Evolutionary conservation across 2,888 invertebrate species (phyloP).

Genomic region (Ectobius pallidus): DNA sequence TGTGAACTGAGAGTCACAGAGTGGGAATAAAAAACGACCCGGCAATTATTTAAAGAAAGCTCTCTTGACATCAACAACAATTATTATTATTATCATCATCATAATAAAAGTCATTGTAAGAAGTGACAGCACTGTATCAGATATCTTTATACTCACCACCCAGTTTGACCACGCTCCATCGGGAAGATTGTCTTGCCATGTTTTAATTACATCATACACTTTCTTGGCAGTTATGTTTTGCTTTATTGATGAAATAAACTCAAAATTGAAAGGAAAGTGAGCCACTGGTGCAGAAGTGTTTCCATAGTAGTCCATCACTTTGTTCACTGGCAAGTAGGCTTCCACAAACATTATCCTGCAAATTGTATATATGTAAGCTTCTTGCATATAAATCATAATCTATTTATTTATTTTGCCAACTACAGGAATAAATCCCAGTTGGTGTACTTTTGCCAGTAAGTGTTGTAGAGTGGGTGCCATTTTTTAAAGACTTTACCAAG

Average conservation of each 20-base stretch:
- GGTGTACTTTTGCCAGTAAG: slow-evolving; percentile 42
- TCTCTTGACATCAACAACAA: no score
- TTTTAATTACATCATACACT: slow-evolving; percentile 59
- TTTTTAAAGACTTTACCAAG: no score
- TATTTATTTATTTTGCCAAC: no score
- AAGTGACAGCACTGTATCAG: no score
- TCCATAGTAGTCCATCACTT: slow-evolving; percentile 68
- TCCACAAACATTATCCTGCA: slow-evolving; percentile 65
- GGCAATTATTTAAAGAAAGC: no score
- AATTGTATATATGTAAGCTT: background rate
- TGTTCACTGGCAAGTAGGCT: slow-evolving; percentile 61
- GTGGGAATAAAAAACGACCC: no score
- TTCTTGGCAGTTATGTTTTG: slow-evolving; percentile 56
- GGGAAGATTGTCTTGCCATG: slow-evolving; percentile 67
- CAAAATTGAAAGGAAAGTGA: slow-evolving; percentile 71
- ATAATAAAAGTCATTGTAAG: no score
- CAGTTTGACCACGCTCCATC: slow-evolving; percentile 65
- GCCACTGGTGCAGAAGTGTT: slow-evolving; percentile 58
- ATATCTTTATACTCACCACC: slow-evolving; percentile 70
- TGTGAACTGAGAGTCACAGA: no score
- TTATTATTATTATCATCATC: no score
- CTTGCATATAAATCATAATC: slow-evolving; percentile 45
- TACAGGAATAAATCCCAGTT: no score
- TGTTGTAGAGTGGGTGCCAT: no score
- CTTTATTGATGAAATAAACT: slow-evolving; percentile 61